phyloP scores from a whole-genome alignment of 2,888 invertebrate genomes.

The Caradrina kadenii region DNA sequence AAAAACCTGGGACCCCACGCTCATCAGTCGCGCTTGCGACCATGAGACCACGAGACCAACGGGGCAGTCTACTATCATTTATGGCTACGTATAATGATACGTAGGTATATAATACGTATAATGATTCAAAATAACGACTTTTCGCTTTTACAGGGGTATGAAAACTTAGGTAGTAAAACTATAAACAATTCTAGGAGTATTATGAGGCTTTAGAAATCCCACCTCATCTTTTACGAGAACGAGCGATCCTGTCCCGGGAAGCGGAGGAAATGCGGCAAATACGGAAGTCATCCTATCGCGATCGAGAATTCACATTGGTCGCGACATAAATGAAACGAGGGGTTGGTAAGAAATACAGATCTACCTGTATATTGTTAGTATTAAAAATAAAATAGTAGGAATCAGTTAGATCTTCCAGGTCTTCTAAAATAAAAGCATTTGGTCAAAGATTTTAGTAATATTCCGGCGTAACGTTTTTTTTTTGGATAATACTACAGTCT shows the following conservation, averaged over 20 bases:
- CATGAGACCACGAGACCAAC: too few species aligned
- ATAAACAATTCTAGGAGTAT: conserved; percentile 38
- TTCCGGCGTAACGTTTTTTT: too few species aligned
- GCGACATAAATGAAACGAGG: conserved; percentile 39
- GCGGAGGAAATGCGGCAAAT: conserved; percentile 60
- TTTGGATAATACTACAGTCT: too few species aligned
- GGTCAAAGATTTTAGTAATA: too few species aligned
- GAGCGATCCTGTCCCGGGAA: conserved; percentile 48
- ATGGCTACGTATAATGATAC: too few species aligned
- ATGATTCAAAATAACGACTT: neutral
- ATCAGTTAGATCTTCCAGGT: too few species aligned
- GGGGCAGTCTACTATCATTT: too few species aligned
- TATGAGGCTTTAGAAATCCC: conserved; percentile 40
- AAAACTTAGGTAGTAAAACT: conserved; percentile 41
- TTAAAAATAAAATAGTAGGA: too few species aligned
- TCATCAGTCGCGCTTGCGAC: too few species aligned
- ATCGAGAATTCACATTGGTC: conserved; percentile 60
- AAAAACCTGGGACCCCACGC: too few species aligned
- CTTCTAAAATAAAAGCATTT: too few species aligned
- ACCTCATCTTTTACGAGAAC: conserved; percentile 46
- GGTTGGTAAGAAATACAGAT: conserved; percentile 19
- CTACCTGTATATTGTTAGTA: conserved; percentile 13
- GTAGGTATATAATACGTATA: too few species aligned
- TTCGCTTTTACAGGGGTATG: neutral
- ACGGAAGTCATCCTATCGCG: conserved; percentile 64